Evolutionary conservation across 2,797 vertebrate species (phyloP), one percentile per base, ranked within the genome.

Genomic region (Alcedo atthis): DNA sequence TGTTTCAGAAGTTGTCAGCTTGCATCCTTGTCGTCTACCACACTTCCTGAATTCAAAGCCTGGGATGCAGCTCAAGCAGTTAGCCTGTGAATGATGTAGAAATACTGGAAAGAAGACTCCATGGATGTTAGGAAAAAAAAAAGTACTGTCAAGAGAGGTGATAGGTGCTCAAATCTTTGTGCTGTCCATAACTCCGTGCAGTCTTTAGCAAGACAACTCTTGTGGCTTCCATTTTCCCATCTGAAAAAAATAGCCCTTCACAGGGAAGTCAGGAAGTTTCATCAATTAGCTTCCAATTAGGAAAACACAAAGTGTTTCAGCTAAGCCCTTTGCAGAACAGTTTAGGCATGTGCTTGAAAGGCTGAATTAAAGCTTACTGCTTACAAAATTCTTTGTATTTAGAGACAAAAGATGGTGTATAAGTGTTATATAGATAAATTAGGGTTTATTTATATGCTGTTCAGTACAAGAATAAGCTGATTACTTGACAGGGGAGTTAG

Each of bases 1-100:
- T 55, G 54, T 90, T 94, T 95, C 87, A 87, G 37, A 81, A 92
- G 77, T 95, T 95, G 85, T 93, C 93, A 89, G 45, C 26, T 86
- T 79, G 62, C 58, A 92, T 86, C 68, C 59, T 94, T 91, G 66
- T 51, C 90, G 87, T 80, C 90, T 94, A 82, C 49, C 35, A 73
- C 63, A 42, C 81, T 94, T 95, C 90, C 93, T 85, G 92, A 93
- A 84, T 85, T 87, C 69, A 94, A 92, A 95, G 87, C n/a, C 87
- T 73, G 70, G 15, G 59, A 24, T n/a, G 15, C 22, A n/a, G 24
- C 42, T 71, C 63, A 37, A 33, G 18, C 8, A 48, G 51, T 53
- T 42, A 81, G 46, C 33, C 15, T 9, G 7, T 67, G 70, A 73
- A 37, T 2, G 1, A 13, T 28, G 35, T 5, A 55, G 28, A 76